Conservation (phyloP, 2,113 vertebrate species). For the Lepus americanus region DNA sequence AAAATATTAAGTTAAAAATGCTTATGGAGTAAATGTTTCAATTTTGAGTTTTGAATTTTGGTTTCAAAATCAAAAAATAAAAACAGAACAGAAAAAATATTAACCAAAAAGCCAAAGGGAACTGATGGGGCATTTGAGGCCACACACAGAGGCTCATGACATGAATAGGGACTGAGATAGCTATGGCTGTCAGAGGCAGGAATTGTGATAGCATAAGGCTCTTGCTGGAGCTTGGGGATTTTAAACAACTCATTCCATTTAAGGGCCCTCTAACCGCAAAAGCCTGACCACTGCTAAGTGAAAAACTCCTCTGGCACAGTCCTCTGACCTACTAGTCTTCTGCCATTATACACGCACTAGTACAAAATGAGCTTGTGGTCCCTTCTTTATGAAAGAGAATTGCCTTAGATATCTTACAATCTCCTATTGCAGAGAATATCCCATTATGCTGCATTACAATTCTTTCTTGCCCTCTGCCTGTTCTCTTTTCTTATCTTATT, state of each 20-base stretch:
- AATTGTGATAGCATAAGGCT: not conserved
- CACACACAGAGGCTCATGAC: not conserved
- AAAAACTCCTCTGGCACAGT: not conserved
- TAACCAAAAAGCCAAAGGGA: not conserved
- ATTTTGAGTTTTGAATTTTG: not conserved
- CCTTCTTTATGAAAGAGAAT: not conserved
- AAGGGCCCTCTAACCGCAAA: not conserved
- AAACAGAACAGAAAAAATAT: not conserved
- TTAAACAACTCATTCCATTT: not conserved
- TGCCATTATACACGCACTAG: not conserved
- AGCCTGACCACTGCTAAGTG: not conserved
- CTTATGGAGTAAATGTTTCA: not conserved
- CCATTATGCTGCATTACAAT: not conserved
- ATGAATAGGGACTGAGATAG: not conserved
- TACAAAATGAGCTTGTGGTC: not conserved
- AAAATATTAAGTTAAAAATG: not conserved
- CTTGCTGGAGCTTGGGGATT: not conserved
- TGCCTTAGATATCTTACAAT: not conserved
- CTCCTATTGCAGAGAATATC: not conserved
- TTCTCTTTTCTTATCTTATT: not conserved
- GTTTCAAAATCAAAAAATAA: not conserved
- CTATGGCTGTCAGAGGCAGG: not conserved
- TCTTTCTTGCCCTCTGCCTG: not conserved
- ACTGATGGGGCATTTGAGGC: not conserved
- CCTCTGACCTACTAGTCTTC: not conserved